Conservation (phyloP, 2,113 vertebrate species). For the Ctenomys sociabilis region DNA sequence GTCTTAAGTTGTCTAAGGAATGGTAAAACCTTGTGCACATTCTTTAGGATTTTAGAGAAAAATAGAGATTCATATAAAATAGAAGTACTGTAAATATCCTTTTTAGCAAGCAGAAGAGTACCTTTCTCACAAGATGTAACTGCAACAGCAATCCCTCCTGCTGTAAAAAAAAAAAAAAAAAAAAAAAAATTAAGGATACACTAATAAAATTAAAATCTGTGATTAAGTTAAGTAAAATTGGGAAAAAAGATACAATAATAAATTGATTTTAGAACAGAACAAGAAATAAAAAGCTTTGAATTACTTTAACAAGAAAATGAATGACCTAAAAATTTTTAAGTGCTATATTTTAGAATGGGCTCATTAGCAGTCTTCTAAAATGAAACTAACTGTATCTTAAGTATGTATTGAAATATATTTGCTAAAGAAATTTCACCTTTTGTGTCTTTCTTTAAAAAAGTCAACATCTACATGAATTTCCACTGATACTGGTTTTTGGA, state of each 20-base stretch:
- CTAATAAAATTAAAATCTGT: background rate
- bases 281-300: background rate
- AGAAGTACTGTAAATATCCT: background rate
- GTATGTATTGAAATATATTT: constrained; percentile 61
- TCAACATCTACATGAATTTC: constrained; percentile 91
- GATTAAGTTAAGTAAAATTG: no score
- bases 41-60: background rate
- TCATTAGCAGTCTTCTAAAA: constrained; percentile 40
- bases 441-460: constrained; percentile 81
- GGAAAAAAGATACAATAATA: background rate
- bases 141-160: background rate
- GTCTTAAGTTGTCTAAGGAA: background rate
- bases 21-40: background rate
- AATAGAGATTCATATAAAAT: background rate
- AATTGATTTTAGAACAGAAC: constrained; percentile 27
- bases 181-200: background rate
- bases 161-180: background rate
- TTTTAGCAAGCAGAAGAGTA: background rate
- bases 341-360: constrained; percentile 8
- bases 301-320: constrained; percentile 29
- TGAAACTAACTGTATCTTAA: constrained; percentile 50
- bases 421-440: constrained; percentile 53
- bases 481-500: constrained; percentile 95
- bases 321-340: constrained; percentile 36
- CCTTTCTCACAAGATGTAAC: background rate